Evolutionary conservation across 2,888 invertebrate species (phyloP).

Genomic region (Allophyes oxyacanthae): DNA sequence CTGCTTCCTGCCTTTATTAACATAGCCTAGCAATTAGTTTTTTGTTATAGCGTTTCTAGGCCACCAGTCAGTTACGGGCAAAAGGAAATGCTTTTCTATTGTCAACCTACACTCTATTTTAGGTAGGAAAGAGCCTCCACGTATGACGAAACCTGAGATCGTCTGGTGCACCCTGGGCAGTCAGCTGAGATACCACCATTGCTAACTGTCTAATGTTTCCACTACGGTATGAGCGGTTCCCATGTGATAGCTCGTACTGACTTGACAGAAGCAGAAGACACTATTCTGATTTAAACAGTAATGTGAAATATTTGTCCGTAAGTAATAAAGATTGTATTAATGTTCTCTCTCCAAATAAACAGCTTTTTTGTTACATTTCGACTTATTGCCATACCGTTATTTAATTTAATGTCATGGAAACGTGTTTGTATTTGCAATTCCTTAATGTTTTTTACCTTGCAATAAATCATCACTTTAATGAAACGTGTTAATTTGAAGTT

Average conservation of each 20-base stretch:
- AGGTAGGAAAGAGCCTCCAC: too few relatives aligned
- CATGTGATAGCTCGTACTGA: too few relatives aligned
- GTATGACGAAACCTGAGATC: too few relatives aligned
- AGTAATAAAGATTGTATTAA: background rate
- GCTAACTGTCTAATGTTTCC: too few relatives aligned
- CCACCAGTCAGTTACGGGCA: slow-evolving; percentile 17
- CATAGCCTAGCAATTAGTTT: slow-evolving; percentile 17
- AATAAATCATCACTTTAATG: too few relatives aligned
- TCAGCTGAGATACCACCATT: too few relatives aligned
- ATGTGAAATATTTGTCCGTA: too few relatives aligned
- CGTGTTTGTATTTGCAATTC: slow-evolving; percentile 25
- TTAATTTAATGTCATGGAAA: slow-evolving; percentile 33
- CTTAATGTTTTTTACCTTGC: slow-evolving; percentile 1
- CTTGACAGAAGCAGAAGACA: too few relatives aligned
- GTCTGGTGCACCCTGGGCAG: too few relatives aligned
- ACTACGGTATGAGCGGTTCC: too few relatives aligned
- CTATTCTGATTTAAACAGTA: slow-evolving; percentile 1
- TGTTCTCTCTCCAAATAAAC: background rate
- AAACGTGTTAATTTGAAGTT: too few relatives aligned
- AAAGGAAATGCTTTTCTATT: slow-evolving; percentile 30
- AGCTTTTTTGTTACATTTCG: background rate
- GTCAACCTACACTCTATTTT: slow-evolving; percentile 10
- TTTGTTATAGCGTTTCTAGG: slow-evolving; percentile 34
- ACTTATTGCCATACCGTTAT: slow-evolving; percentile 32
- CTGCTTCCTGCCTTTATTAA: slow-evolving; percentile 22